These are phyloP conservation scores for Orussus abietinus DNA, from an alignment of 1,140 invertebrate species.

Conservation along the genomic window DNA sequence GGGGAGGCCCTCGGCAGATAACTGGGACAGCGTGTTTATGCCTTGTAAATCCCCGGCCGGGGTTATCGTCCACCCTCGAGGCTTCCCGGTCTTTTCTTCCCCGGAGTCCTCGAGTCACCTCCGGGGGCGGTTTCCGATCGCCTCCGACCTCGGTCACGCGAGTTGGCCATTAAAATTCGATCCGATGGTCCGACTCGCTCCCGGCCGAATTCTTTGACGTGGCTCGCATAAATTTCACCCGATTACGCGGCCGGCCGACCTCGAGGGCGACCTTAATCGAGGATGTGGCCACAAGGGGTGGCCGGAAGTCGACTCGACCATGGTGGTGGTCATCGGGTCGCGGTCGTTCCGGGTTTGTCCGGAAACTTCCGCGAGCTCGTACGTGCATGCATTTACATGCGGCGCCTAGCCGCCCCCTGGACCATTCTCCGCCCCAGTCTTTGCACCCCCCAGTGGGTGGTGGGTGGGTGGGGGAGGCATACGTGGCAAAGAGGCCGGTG, in stretches of 20 bases:
- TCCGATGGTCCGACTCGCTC: conserved; percentile 49
- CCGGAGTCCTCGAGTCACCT: conserved; percentile 1
- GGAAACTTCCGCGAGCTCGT: too few relatives aligned
- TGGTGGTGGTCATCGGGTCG: too few relatives aligned
- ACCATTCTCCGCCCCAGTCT: too few relatives aligned
- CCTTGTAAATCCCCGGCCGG: conserved; percentile 29
- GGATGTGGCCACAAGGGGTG: conserved; percentile 31
- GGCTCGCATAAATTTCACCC: conserved; percentile 31
- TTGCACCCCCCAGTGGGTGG: too few relatives aligned
- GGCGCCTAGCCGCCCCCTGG: too few relatives aligned
- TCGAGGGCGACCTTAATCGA: conserved; percentile 32
- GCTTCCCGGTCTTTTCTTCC: background rate
- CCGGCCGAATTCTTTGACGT: conserved; percentile 25
- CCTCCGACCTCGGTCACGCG: conserved; percentile 28
- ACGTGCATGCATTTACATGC: too few relatives aligned
- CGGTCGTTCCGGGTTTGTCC: too few relatives aligned
- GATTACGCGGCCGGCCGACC: too few relatives aligned
- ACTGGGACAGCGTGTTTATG: conserved; percentile 34
- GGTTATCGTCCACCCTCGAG: conserved; percentile 13
- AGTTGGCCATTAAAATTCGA: conserved; percentile 47
- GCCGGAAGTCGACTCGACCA: too few relatives aligned
- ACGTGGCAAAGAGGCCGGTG: too few relatives aligned
- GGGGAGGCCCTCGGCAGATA: conserved; percentile 24
- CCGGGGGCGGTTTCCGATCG: conserved; percentile 19
- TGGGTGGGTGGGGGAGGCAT: too few relatives aligned